Conservation (phyloP, 2,113 vertebrate genomes). For the Equus quagga region DNA sequence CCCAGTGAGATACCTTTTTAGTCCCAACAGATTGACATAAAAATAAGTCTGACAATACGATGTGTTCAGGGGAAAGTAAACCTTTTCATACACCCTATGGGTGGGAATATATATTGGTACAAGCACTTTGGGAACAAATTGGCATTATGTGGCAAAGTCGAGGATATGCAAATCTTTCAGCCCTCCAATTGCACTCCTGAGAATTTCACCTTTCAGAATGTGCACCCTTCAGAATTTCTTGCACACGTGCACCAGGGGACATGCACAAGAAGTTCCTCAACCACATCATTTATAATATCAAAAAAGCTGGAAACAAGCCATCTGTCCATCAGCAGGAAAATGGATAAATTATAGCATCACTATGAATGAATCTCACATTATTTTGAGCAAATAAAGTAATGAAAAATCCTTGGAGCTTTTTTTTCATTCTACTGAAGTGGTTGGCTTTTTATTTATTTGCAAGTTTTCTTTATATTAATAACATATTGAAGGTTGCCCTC, state of each 20-base stretch:
- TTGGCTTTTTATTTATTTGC: background rate
- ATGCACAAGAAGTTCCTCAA: background rate
- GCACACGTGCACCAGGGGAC: background rate
- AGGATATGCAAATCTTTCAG: background rate
- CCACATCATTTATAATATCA: background rate
- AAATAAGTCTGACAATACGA: background rate
- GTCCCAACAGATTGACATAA: background rate
- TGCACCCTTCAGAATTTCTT: background rate
- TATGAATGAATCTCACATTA: background rate
- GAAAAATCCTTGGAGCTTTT: background rate
- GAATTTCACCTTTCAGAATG: background rate
- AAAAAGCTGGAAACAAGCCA: background rate
- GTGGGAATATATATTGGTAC: background rate
- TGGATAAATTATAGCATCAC: background rate
- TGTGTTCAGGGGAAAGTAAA: background rate
- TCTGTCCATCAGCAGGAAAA: background rate
- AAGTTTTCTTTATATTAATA: background rate
- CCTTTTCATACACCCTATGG: background rate
- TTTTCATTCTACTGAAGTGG: background rate
- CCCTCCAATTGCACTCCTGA: background rate
- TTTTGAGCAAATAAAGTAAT: background rate
- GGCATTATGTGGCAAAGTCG: background rate
- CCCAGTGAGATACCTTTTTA: background rate
- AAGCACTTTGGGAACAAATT: background rate
- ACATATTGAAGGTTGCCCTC: background rate